Evolutionary conservation across 2,888 invertebrate genomes (phyloP).

Genomic region (Acanthosepion lycidas): DNA sequence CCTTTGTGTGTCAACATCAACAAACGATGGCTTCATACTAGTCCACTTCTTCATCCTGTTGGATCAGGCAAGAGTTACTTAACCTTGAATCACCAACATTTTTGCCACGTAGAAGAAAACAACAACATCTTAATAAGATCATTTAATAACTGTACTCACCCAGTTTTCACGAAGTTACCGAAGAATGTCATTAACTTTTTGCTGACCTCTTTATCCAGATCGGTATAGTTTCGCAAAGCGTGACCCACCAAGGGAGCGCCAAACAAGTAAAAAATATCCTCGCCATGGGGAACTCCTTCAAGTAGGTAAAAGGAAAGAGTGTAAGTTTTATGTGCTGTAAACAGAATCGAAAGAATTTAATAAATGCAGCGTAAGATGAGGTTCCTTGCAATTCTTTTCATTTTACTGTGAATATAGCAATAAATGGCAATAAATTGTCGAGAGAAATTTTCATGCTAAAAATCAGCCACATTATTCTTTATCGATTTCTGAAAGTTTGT

Average conservation of each 20-base stretch:
- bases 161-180: conserved; percentile 58
- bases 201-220: conserved; percentile 56
- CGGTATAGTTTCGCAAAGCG: conserved; percentile 52
- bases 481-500: too few relatives aligned
- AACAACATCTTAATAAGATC: not conserved
- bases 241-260: conserved; percentile 60
- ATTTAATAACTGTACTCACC: conserved; percentile 50
- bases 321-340: too few relatives aligned
- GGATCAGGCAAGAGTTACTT: too few relatives aligned
- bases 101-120: too few relatives aligned
- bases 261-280: conserved; percentile 62
- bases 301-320: not conserved
- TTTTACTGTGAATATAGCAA: too few relatives aligned
- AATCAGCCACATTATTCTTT: too few relatives aligned
- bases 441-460: too few relatives aligned
- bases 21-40: too few relatives aligned
- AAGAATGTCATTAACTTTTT: conserved; percentile 56
- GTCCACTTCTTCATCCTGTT: too few relatives aligned
- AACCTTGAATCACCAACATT: too few relatives aligned
- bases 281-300: conserved; percentile 60
- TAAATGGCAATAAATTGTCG: too few relatives aligned
- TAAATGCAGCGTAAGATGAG: not conserved
- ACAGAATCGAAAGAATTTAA: not conserved
- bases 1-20: too few relatives aligned
- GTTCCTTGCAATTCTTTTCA: not conserved